Base-by-base conservation (phyloP, 1,140 invertebrate genomes). In the Aphelenchoides avenae region DNA sequence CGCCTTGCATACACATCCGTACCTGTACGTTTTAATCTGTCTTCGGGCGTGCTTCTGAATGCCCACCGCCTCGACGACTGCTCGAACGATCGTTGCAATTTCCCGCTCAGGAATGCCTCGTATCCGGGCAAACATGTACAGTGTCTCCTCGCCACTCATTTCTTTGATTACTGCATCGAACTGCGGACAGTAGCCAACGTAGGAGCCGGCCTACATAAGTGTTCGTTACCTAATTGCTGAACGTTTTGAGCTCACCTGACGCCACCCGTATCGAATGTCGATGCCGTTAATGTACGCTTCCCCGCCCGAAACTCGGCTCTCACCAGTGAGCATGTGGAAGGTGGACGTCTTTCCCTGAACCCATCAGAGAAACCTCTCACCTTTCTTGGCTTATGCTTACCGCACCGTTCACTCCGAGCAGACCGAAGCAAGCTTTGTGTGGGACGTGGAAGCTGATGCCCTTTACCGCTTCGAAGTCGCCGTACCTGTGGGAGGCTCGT, bases 241-340 rank as follows among this genome's bases (percentile, higher is more conserved):
- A 50, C 15, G 53, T 18, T n/a, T n/a, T 56, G 24, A 24, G 58
- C 58, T 22, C 22, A 50, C 63, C 9, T 52, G 15, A 52, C 65
- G 39, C 70, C 69, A 73, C 26, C 70, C 50, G 18, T 47, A 58
- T 20, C 40, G 62, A 7, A 74, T 59, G 78, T 79, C 81, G 68
- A 77, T 77, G 6, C 78, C 36, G 73, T 70, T 43, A 44, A 81
- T 66, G 55, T 75, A 77, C 46, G 84, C 84, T 68, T 81, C 78
- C n/a, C 87, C 87, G 27, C 74, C 76, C 11, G 85, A 83, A 7
- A 85, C 77, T 31, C 77, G 64, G 37, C 84, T 80, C 73, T 88
- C 87, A 13, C 90, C 90, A 1, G 89, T 91, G 52, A 85, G 66
- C 81, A 84, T 84, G 66, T 83, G 81, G 67, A 85, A 85, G 11